These are phyloP conservation scores for Chiroxiphia lanceolata DNA, from an alignment of 2,797 vertebrate species.

Conservation along the genomic window DNA sequence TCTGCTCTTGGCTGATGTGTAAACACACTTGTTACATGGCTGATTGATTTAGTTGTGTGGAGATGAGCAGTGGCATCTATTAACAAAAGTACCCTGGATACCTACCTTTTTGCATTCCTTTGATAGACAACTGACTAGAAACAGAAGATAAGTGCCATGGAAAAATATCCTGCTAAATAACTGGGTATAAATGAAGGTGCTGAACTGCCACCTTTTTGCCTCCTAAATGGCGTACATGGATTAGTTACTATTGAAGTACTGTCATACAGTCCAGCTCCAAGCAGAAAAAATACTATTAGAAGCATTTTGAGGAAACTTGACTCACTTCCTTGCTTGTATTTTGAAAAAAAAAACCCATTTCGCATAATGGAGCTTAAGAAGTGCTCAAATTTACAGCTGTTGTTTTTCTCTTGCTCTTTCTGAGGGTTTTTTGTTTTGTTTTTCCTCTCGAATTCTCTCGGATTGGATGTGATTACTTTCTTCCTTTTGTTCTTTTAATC, in stretches of 20 bases:
- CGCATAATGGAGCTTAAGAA: neutral
- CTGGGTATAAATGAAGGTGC: neutral
- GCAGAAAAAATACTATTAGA: neutral
- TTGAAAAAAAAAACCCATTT: neutral
- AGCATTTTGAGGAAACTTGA: conserved; percentile 38
- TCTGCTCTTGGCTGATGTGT: neutral
- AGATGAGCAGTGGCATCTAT: neutral
- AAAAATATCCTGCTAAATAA: neutral
- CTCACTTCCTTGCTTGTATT: conserved; percentile 23
- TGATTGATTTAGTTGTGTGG: neutral
- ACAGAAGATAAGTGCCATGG: neutral
- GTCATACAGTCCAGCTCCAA: neutral
- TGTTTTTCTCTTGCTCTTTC: neutral
- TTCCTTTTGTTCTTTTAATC: neutral
- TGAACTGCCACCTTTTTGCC: neutral
- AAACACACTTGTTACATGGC: neutral
- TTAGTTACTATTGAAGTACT: neutral
- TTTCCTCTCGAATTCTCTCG: neutral
- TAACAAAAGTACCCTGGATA: neutral
- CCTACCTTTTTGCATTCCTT: neutral
- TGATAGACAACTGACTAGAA: neutral
- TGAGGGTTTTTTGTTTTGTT: neutral
- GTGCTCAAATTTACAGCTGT: neutral
- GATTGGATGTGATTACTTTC: neutral
- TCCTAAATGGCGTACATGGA: neutral